Conservation (phyloP, 1,140 invertebrate species). For the Drosophila tropicalis region DNA sequence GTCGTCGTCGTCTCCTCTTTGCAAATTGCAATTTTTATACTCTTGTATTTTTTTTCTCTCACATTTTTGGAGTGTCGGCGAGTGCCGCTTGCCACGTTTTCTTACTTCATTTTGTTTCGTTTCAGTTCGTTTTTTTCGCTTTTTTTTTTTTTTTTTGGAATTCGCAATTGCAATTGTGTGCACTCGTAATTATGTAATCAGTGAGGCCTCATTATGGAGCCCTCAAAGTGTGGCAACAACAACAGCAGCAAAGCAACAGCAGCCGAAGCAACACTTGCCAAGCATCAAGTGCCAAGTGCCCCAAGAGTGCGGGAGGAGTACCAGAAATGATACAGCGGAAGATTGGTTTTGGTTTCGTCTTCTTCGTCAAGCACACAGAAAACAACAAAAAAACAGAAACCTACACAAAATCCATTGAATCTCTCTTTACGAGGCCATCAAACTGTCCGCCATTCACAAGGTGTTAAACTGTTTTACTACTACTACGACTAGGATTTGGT, state of each 20-base stretch:
- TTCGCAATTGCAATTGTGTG: conserved; percentile 56
- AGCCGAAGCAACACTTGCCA: conserved; percentile 45
- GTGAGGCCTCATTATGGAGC: conserved; percentile 64
- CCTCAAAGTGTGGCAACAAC: conserved; percentile 42
- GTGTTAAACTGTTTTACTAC: conserved; percentile 32
- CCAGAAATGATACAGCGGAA: not conserved
- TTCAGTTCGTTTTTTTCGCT: conserved; percentile 25
- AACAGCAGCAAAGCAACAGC: too few relatives aligned
- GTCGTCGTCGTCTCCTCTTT: conserved; percentile 31
- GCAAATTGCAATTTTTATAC: conserved; percentile 24
- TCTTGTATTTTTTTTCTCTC: conserved; percentile 7
- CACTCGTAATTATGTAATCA: conserved; percentile 75
- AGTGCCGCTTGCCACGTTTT: conserved; percentile 76
- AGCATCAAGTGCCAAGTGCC: conserved; percentile 27
- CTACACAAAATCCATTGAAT: conserved; percentile 15
- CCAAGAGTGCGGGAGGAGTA: conserved; percentile 2
- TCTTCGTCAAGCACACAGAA: conserved; percentile 6
- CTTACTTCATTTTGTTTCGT: conserved; percentile 65
- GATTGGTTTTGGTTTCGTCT: conserved; percentile 20
- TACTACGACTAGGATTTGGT: not conserved
- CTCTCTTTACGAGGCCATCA: conserved; percentile 50
- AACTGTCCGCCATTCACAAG: conserved; percentile 24
- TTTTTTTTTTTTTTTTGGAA: conserved; percentile 20
- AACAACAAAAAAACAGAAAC: too few relatives aligned
- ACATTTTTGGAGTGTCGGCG: conserved; percentile 71